phyloP scores from a whole-genome alignment of 1,140 invertebrate genomes.

The Drepana arcuata region DNA sequence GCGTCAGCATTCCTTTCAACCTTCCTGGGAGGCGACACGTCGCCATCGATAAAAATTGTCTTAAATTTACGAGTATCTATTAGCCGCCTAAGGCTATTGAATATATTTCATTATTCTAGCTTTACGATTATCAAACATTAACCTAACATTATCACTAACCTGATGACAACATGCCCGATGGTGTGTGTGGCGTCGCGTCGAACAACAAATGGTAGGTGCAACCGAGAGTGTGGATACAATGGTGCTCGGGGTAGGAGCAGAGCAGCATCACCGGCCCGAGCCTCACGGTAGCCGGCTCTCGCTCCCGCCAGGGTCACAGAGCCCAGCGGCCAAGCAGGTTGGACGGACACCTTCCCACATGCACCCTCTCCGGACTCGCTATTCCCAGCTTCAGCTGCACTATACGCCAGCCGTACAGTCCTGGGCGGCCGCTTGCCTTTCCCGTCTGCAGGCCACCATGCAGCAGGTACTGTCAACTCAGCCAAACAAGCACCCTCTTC shows the following conservation, averaged over 20 bases:
- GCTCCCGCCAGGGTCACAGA: conserved; percentile 82
- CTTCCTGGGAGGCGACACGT: no score
- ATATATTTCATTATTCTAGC: no score
- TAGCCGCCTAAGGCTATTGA: no score
- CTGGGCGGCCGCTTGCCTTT: conserved; percentile 75
- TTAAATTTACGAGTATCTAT: no score
- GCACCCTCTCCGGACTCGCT: conserved; percentile 79
- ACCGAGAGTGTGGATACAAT: conserved; percentile 88
- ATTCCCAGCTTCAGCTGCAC: conserved; percentile 83
- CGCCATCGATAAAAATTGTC: no score
- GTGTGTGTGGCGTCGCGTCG: conserved; percentile 75
- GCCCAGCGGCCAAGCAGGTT: conserved; percentile 81
- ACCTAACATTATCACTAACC: conserved; percentile 71
- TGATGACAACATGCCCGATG: conserved; percentile 86
- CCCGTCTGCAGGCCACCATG: conserved; percentile 88
- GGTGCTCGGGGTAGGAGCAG: conserved; percentile 91
- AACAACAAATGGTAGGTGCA: conserved; percentile 90
- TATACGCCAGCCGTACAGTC: conserved; percentile 85
- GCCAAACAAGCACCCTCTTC: conserved; percentile 92
- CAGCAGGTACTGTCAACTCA: conserved; percentile 82
- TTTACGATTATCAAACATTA: no score
- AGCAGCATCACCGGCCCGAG: conserved; percentile 84
- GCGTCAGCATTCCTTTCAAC: no score
- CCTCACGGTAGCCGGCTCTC: conserved; percentile 85
- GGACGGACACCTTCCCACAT: conserved; percentile 77